phyloP scores from a whole-genome alignment of 2,113 vertebrate species.

The Heloderma charlesbogerti region DNA sequence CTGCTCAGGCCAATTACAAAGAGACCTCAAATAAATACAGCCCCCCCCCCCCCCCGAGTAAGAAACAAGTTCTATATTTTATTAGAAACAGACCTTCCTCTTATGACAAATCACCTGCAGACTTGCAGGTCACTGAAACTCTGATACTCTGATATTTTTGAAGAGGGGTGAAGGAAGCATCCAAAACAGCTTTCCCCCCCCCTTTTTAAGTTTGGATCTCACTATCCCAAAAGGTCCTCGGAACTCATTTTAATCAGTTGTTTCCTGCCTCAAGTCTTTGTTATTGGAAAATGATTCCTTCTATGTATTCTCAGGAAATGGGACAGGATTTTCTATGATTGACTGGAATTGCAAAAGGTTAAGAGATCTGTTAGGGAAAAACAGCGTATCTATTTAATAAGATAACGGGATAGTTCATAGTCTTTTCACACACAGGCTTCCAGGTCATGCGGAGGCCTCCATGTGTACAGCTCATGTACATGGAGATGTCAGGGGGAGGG shows the following conservation, averaged over 20 bases:
- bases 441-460: too few relatives aligned
- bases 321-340: background rate
- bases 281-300: background rate
- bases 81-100: conserved; percentile 46
- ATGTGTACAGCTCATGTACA: too few relatives aligned
- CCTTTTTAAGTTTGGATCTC: background rate
- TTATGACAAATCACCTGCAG: conserved; percentile 38
- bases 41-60: background rate
- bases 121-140: conserved; percentile 24
- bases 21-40: conserved; percentile 36
- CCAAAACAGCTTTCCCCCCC: background rate
- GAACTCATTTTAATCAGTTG: conserved; percentile 1
- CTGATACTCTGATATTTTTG: accelerated
- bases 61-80: conserved; percentile 12
- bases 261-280: conserved; percentile 20
- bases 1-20: conserved; percentile 43
- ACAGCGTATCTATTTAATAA: too few relatives aligned
- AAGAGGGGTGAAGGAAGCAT: background rate
- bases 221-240: conserved; percentile 14
- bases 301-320: background rate
- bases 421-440: too few relatives aligned
- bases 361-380: background rate
- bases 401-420: too few relatives aligned
- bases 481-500: too few relatives aligned
- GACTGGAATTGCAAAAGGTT: background rate